These are phyloP conservation scores for Onychomys torridus DNA, from an alignment of 2,797 vertebrate species.

Conservation along the genomic window DNA sequence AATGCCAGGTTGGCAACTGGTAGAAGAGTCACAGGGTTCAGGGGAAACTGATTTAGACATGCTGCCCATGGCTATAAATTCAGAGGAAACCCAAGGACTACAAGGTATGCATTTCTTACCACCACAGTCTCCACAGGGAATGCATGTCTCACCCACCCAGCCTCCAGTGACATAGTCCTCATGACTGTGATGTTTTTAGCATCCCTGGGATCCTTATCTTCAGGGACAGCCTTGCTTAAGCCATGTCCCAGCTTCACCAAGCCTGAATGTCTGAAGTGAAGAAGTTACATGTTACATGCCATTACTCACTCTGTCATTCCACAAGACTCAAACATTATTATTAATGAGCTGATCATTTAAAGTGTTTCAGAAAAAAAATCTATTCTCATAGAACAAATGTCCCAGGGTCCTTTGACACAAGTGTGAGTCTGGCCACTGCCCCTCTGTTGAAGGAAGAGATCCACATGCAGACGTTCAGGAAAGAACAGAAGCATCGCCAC, in stretches of 20 bases:
- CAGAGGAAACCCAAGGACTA: background rate
- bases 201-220: background rate
- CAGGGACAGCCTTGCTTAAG: background rate
- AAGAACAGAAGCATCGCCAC: background rate
- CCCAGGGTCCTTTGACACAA: background rate
- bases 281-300: background rate
- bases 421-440: background rate
- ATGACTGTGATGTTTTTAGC: background rate
- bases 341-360: background rate
- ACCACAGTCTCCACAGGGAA: background rate
- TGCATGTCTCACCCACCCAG: background rate
- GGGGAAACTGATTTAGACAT: background rate
- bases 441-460: constrained; percentile 30
- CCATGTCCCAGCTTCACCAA: background rate
- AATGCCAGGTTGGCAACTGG: background rate
- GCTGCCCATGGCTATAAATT: background rate
- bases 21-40: background rate
- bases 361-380: background rate
- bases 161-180: background rate
- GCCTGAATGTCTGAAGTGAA: background rate
- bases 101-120: background rate
- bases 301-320: background rate
- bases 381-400: background rate
- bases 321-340: background rate
- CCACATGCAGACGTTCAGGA: constrained; percentile 29